Conservation (phyloP, 2,888 invertebrate genomes). For the Boloria euphrosyne region DNA sequence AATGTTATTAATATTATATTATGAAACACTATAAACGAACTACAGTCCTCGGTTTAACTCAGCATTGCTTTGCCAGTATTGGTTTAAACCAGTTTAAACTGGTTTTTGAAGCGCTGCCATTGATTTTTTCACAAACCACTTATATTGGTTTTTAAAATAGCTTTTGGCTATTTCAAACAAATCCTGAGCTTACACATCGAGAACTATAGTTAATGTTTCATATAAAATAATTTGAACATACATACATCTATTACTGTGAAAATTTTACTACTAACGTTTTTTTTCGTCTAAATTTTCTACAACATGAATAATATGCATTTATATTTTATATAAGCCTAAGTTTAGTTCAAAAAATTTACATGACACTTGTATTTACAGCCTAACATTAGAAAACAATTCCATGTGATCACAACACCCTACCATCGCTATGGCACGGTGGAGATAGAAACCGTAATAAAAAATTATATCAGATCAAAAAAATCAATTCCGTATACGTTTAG, state of each 20-base stretch:
- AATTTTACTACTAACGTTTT: constrained; percentile 61
- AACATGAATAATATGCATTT: constrained; percentile 77
- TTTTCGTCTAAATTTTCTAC: constrained; percentile 68
- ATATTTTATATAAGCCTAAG: constrained; percentile 61
- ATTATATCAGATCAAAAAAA: constrained; percentile 54
- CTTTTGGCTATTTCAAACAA: too few species aligned
- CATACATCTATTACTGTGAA: constrained; percentile 47
- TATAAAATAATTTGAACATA: constrained; percentile 33
- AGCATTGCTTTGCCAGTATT: too few species aligned
- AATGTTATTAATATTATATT: constrained; percentile 36
- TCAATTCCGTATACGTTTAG: constrained; percentile 45
- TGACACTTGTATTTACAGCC: constrained; percentile 69
- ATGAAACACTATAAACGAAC: too few species aligned
- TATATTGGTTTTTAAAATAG: too few species aligned
- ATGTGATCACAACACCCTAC: constrained; percentile 49
- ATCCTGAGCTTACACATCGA: too few species aligned
- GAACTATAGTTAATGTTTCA: constrained; percentile 24
- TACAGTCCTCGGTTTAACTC: too few species aligned
- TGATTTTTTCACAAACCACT: too few species aligned
- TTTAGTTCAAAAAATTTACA: constrained; percentile 67
- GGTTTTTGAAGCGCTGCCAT: too few species aligned
- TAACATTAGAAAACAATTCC: constrained; percentile 49
- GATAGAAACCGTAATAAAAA: constrained; percentile 40
- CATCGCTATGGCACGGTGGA: constrained; percentile 49
- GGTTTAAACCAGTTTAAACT: too few species aligned